Base-by-base conservation (phyloP, 2,888 invertebrate genomes). In the Dryocosmus kuriphilus region DNA sequence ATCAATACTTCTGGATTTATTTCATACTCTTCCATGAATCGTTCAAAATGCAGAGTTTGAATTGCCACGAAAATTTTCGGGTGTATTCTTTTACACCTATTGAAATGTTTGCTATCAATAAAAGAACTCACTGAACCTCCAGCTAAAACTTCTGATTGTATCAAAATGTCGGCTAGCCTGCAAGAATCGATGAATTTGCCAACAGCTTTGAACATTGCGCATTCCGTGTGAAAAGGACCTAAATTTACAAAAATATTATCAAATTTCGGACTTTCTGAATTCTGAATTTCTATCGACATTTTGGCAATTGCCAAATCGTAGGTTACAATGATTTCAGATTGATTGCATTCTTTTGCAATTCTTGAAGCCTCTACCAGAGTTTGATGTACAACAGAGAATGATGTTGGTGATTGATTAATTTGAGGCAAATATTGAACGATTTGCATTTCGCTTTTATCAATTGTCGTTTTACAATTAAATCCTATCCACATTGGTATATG, bases 221-320 rank as follows among this genome's bases (percentile, higher is more conserved):
- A 1, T 11, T 24, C 24, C 57, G 85, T 74, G 83, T 86, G 85
- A 84, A 92, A 90, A 41, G 85, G 75, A 41, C 89, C 89, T 46
- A 88, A 80, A 86, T 89, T 86, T 41, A 90, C 88, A 79, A 89
- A 90, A 80, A 90, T 14, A 77, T 88, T 86, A 76, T 88, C 85
- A 84, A 86, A 89, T 82, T 75, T 81, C 63, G 86, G 84, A 38
- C 67, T 62, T 79, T 88, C 86, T 75, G 27, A 82, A 32, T 78
- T 22, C 80, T 87, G 86, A 65, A 89, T 86, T 79, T 84, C 80
- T 8, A 85, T 76, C 4, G 86, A 84, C n/a, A 86, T 77, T 83
- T 85, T 86, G 2, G 85, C 85, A 11, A 35, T 62, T 16, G 62
- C 35, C 24, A 61, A 30, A 61, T 61, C 61, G 7, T 61, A 60